phyloP scores from a whole-genome alignment of 2,113 vertebrate species.

The Microtus pennsylvanicus region DNA sequence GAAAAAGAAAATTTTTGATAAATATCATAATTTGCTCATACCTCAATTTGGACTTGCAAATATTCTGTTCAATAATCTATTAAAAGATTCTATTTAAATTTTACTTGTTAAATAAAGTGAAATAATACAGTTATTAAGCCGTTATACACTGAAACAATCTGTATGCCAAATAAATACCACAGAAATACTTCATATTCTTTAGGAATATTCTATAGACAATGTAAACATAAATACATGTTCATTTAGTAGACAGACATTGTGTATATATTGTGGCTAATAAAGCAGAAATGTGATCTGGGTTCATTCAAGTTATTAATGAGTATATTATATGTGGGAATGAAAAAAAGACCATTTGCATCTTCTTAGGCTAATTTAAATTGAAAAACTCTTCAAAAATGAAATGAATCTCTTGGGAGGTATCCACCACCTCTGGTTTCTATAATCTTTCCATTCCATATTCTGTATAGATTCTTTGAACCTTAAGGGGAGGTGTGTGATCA shows the following conservation, averaged over 20 bases:
- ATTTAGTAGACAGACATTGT: conserved; percentile 18
- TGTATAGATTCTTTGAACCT: neutral
- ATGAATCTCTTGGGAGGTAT: neutral
- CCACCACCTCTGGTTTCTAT: neutral
- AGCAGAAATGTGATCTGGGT: conserved; percentile 24
- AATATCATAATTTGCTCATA: neutral
- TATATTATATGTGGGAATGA: conserved; percentile 14
- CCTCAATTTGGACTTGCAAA: neutral
- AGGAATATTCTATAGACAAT: neutral
- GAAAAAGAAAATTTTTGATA: neutral
- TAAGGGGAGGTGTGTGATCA: neutral
- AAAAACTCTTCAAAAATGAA: neutral
- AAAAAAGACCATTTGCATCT: neutral
- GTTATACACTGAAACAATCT: neutral
- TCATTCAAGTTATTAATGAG: conserved; percentile 43
- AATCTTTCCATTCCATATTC: neutral
- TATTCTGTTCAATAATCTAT: neutral
- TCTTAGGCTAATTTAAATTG: neutral
- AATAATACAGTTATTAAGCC: conserved; percentile 33
- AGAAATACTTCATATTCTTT: neutral
- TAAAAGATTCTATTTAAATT: conserved; percentile 7
- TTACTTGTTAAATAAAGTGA: conserved; percentile 9
- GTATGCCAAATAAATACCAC: neutral
- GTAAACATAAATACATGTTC: neutral
- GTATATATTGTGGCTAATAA: conserved; percentile 41